Evolutionary conservation across 2,113 vertebrate species (phyloP), one percentile per base, ranked within the genome.

Genomic region (Phrynocephalus versicolor): DNA sequence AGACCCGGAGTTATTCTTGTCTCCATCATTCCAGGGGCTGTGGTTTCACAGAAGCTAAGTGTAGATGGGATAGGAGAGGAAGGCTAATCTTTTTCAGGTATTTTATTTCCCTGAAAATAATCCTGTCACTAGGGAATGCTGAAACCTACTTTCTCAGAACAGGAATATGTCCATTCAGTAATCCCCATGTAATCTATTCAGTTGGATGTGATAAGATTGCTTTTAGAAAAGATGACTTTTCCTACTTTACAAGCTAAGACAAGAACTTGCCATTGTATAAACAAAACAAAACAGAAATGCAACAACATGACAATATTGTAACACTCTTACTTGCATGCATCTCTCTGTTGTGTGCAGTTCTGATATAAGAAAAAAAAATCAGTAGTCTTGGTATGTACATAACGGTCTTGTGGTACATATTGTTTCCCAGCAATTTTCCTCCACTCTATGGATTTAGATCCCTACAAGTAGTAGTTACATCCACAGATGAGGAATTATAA

Each of bases 91-190:
- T 82, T 78, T 83, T 64, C 41, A 85, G 58, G 37, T 25, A 62
- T 86, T 78, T 2, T 64, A 33, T 88, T 88, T 87, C 39, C 57
- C 83, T 88, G 76, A 57, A 80, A 64, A 69, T 72, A 51, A 70
- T 82, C 51, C 76, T 73, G 79, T 80, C 57, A 74, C 60, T 55
- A 85, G 51, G 45, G 57, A 85, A 87, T 41, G 78, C 67, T 88
- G 86, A 90, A 92, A 80, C 57, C 87, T 88, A 81, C 6, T 72
- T 91, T 93, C 86, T 82, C 65, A 58, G 81, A 88, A 82, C 23
- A 87, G 72, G 33, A 85, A 79, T 85, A 51, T n/a, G 87, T 91
- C 30, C 23, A 70, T 84, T 71, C 60, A 81, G 30, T 93, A 90
- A 93, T 92, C 84, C 87, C 75, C 78, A 30, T 64, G 41, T 89